phyloP scores from a whole-genome alignment of 2,797 vertebrate species.

The Carcharodon carcharias region DNA sequence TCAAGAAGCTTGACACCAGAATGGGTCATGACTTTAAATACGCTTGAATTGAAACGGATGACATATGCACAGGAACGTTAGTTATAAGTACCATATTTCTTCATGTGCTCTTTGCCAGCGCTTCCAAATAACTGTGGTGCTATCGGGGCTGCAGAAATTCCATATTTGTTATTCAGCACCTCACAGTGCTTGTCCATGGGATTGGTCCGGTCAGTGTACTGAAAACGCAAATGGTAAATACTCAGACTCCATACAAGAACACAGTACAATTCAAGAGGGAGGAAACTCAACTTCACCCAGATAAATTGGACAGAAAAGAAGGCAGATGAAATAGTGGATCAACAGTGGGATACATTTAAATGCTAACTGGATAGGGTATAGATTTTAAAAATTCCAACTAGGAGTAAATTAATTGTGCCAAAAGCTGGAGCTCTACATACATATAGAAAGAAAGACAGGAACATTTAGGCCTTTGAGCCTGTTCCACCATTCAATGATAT shows the following conservation, averaged over 20 bases:
- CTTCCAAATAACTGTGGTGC: conserved; percentile 78
- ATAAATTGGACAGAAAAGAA: neutral
- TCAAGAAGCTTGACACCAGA: no score
- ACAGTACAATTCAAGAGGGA: neutral
- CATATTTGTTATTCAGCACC: conserved; percentile 71
- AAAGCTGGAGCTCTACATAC: neutral
- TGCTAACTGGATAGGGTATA: neutral
- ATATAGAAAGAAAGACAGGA: neutral
- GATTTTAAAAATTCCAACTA: neutral
- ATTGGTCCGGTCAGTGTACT: conserved; percentile 67
- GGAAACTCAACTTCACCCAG: neutral
- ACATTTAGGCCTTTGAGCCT: neutral
- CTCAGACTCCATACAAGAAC: neutral
- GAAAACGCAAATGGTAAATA: conserved; percentile 17
- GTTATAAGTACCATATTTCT: conserved; percentile 74
- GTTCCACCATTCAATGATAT: no score
- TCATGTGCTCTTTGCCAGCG: conserved; percentile 87
- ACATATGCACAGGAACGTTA: neutral
- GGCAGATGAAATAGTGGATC: neutral
- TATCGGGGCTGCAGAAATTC: conserved; percentile 62
- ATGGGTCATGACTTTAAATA: neutral
- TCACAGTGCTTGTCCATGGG: conserved; percentile 86
- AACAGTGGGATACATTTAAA: neutral
- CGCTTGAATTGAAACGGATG: neutral
- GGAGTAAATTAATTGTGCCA: neutral